phyloP scores from a whole-genome alignment of 2,113 vertebrate species.

The Emberiza fucata region DNA sequence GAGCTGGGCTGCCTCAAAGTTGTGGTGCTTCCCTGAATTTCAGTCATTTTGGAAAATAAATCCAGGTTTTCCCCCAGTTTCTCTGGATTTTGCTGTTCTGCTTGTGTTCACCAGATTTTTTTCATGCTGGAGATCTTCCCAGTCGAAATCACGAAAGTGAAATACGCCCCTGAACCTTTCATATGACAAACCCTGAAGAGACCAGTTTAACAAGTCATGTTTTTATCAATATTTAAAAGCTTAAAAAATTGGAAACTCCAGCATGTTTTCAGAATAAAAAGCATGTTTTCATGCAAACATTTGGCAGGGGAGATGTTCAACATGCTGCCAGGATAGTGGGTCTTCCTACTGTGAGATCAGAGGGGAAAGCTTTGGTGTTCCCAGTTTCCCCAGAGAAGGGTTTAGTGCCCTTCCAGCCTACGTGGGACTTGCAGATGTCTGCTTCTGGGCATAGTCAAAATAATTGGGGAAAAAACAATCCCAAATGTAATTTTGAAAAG shows the following conservation, averaged over 20 bases:
- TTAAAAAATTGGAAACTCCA: background rate
- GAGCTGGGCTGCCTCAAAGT: background rate
- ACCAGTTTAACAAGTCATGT: background rate
- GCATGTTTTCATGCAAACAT: background rate
- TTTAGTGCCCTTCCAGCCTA: background rate
- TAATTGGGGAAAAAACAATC: fast-evolving
- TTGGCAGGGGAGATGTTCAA: background rate
- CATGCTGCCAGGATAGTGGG: background rate
- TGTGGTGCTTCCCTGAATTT: background rate
- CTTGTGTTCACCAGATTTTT: background rate
- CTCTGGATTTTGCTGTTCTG: background rate
- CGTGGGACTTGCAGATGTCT: fast-evolving
- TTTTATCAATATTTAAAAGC: background rate
- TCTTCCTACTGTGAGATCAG: fast-evolving
- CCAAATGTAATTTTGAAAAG: background rate
- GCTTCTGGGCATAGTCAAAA: background rate
- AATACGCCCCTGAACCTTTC: background rate
- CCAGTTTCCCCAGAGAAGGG: background rate
- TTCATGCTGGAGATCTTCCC: background rate
- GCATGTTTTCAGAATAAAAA: background rate
- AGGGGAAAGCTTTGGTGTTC: background rate
- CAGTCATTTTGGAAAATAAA: background rate
- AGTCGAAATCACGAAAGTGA: background rate
- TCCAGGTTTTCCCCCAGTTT: background rate
- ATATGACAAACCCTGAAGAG: fast-evolving